Percentiles rank a stretch among this genome's conserved stretches.
These are phyloP conservation scores for Semicossyphus pulcher DNA, from an alignment of 2,113 vertebrate genomes.

Conservation along the genomic window DNA sequence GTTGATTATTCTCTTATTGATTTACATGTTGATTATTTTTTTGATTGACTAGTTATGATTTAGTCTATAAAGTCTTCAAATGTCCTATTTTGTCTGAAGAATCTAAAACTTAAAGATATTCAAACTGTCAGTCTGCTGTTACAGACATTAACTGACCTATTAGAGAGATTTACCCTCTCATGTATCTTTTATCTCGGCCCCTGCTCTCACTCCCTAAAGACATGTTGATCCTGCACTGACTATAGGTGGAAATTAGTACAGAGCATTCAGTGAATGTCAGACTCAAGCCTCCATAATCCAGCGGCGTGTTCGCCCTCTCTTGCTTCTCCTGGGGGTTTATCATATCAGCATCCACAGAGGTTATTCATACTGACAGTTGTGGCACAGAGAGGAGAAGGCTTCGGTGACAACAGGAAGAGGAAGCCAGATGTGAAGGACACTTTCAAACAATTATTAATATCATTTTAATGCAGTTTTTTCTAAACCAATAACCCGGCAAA, in stretches of 20 bases:
- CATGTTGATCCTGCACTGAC: background rate
- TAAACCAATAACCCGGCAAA: background rate
- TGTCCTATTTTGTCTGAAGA: no score
- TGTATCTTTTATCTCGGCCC: background rate
- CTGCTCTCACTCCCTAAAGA: conserved; percentile 17
- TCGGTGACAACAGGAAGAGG: background rate
- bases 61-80: no score
- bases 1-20: no score
- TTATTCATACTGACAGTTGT: conserved; percentile 72
- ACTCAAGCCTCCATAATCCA: conserved; percentile 53
- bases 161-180: background rate
- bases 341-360: conserved; percentile 63
- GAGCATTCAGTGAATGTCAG: conserved; percentile 53
- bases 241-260: conserved; percentile 38
- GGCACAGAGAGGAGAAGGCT: conserved; percentile 16
- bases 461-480: background rate
- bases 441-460: no score
- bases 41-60: no score
- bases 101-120: background rate
- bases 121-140: background rate
- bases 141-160: background rate
- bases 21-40: no score
- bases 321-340: conserved; percentile 69
- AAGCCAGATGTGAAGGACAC: no score
- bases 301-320: conserved; percentile 49